Percentiles rank a stretch among this genome's conserved stretches.
Conservation (phyloP, 2,888 invertebrate species). For the Orthosia cruda region DNA sequence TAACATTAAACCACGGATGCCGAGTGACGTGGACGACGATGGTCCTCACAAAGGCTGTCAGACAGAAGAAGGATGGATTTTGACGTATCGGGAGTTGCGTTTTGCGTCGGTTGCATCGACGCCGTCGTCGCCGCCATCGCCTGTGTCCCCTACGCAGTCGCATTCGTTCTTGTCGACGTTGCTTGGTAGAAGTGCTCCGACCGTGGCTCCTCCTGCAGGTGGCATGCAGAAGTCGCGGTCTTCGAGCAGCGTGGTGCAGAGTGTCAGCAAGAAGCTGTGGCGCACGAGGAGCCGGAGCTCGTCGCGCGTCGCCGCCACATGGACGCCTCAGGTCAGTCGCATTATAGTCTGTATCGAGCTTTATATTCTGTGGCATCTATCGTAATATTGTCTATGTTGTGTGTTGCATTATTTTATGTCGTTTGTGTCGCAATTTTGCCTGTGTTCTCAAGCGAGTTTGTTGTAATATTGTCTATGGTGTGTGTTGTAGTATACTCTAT, state of each 20-base stretch:
- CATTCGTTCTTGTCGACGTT: conserved; percentile 86
- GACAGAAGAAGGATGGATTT: conserved; percentile 95
- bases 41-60: conserved; percentile 95
- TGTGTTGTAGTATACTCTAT: conserved; percentile 3
- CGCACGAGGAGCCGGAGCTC: conserved; percentile 96
- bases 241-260: conserved; percentile 96
- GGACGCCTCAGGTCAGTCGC: conserved; percentile 97
- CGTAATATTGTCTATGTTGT: background rate
- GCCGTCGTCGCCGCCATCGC: conserved; percentile 91
- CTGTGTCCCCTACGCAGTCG: conserved; percentile 88
- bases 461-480: background rate
- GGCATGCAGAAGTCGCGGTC: conserved; percentile 98
- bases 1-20: conserved; percentile 95
- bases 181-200: conserved; percentile 83
- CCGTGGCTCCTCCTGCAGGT: conserved; percentile 90
- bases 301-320: conserved; percentile 93
- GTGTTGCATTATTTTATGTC: background rate
- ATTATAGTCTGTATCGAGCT: conserved; percentile 62
- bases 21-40: conserved; percentile 95
- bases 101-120: conserved; percentile 85
- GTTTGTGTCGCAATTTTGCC: background rate
- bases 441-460: too few relatives aligned
- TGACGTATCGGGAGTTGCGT: conserved; percentile 86
- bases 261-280: conserved; percentile 97
- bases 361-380: background rate